Evolutionary conservation across 2,888 invertebrate genomes (phyloP).

Genomic region (Parascotia fuliginaria): DNA sequence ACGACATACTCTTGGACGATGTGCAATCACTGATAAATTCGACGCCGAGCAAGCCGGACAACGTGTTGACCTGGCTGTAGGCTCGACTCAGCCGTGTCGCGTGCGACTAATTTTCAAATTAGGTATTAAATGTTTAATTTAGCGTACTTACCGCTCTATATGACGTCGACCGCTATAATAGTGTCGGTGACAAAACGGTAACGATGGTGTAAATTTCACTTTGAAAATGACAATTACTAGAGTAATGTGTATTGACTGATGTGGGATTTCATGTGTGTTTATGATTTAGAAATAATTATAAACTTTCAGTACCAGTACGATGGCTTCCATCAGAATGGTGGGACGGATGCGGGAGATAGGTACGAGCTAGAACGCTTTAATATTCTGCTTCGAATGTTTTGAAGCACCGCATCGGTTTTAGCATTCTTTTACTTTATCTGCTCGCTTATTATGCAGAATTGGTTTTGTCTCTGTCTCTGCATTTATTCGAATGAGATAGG

Average conservation of each 20-base stretch:
- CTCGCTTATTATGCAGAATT: slow-evolving; percentile 65
- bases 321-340: slow-evolving; percentile 44
- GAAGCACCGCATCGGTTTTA: slow-evolving; percentile 31
- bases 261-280: slow-evolving; percentile 54
- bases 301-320: slow-evolving; percentile 42
- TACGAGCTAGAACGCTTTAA: neutral
- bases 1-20: slow-evolving; percentile 94
- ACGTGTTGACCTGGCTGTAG: slow-evolving; percentile 74
- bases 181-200: slow-evolving; percentile 63
- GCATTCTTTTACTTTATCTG: slow-evolving; percentile 34
- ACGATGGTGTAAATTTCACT: slow-evolving; percentile 75
- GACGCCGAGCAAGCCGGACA: slow-evolving; percentile 93
- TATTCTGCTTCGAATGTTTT: slow-evolving; percentile 6
- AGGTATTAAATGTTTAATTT: slow-evolving; percentile 53
- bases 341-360: slow-evolving; percentile 25
- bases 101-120: slow-evolving; percentile 53
- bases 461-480: slow-evolving; percentile 72
- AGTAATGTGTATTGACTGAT: slow-evolving; percentile 63
- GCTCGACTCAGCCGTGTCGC: neutral
- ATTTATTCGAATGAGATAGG: slow-evolving; percentile 80
- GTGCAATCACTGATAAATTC: slow-evolving; percentile 96
- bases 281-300: slow-evolving; percentile 50
- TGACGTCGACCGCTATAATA: slow-evolving; percentile 48
- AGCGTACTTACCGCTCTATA: slow-evolving; percentile 51
- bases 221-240: slow-evolving; percentile 73